Evolutionary conservation across 2,888 invertebrate species (phyloP).

Genomic region (Agrochola circellaris): DNA sequence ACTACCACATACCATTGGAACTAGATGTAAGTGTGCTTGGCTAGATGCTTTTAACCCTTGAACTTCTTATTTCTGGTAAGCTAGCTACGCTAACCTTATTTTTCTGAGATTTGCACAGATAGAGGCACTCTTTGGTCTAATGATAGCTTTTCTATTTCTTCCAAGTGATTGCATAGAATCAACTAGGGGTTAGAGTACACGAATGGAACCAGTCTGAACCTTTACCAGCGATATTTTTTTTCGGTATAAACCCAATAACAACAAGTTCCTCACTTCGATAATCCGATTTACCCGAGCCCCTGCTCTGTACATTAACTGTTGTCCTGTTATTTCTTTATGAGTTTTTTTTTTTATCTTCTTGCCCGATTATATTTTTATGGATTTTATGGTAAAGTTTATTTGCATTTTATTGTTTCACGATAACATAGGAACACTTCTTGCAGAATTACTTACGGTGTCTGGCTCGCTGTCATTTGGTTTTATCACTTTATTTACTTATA

Average conservation of each 20-base stretch:
- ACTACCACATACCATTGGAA: conserved; percentile 17
- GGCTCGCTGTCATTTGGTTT: conserved; percentile 30
- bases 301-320: conserved; percentile 6
- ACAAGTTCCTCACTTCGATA: conserved; percentile 37
- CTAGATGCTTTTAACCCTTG: conserved; percentile 10
- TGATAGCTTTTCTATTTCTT: neutral
- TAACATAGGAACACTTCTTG: conserved; percentile 30
- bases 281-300: conserved; percentile 34
- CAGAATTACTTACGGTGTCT: conserved; percentile 32
- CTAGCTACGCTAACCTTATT: neutral
- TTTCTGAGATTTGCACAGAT: neutral
- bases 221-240: conserved; percentile 14
- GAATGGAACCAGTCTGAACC: neutral
- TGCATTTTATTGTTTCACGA: conserved; percentile 42
- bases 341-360: conserved; percentile 38
- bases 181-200: neutral
- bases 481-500: conserved; percentile 48
- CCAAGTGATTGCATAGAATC: neutral
- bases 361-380: conserved; percentile 40
- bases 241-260: conserved; percentile 11
- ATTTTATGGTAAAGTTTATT: conserved; percentile 44
- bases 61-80: neutral
- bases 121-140: neutral
- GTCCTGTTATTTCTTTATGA: conserved; percentile 40
- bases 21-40: conserved; percentile 18